Conservation (phyloP, 2,888 invertebrate genomes). For the Coecobrya sp. region DNA sequence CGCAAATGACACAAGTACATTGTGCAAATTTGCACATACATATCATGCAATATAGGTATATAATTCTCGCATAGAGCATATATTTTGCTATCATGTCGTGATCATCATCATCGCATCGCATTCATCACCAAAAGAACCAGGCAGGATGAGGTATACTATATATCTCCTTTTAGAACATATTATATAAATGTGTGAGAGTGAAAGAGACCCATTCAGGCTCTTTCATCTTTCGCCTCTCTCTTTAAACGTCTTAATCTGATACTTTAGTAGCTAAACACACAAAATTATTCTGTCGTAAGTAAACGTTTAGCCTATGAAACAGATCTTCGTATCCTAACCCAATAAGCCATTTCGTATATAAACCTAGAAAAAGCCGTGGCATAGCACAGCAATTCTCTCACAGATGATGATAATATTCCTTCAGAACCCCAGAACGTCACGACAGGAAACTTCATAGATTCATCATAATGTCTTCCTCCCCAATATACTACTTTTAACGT, state of each 20-base stretch:
- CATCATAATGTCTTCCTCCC: slow-evolving; percentile 55
- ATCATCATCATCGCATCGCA: slow-evolving; percentile 56
- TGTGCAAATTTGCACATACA: background rate
- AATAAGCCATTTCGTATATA: background rate
- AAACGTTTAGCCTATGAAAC: background rate
- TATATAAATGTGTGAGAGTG: no score
- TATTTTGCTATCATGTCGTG: slow-evolving; percentile 13
- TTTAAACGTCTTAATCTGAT: slow-evolving; percentile 69
- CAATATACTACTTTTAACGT: slow-evolving; percentile 21
- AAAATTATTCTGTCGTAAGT: slow-evolving; percentile 44
- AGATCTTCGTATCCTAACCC: background rate
- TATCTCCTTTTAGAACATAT: no score
- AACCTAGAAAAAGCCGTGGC: background rate
- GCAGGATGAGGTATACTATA: background rate
- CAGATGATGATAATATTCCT: background rate
- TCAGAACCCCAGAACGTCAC: slow-evolving; percentile 24
- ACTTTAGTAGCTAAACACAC: slow-evolving; percentile 38
- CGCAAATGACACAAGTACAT: slow-evolving; percentile 19
- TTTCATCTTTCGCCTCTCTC: background rate
- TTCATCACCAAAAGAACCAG: slow-evolving; percentile 20
- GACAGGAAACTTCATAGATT: slow-evolving; percentile 60
- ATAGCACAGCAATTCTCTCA: background rate
- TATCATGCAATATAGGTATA: no score
- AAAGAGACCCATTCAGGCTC: background rate
- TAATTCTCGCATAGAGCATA: no score